Evolutionary conservation across 2,888 invertebrate genomes (phyloP).

Genomic region (Tenthredo mesomela): DNA sequence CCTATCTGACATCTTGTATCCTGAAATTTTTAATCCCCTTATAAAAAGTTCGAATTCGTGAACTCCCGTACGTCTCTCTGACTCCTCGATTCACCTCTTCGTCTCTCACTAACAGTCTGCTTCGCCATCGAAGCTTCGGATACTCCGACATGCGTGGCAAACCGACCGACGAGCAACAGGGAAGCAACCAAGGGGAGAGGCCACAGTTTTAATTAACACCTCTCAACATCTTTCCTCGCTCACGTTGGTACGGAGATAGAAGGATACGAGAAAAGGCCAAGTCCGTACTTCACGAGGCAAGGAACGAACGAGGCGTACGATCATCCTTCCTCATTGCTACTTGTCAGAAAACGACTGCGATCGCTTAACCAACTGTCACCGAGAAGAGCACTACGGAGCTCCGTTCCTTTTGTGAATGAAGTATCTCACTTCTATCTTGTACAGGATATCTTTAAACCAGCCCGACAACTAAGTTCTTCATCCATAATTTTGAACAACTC

Average conservation of each 20-base stretch:
- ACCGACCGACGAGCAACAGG: slow-evolving; percentile 19
- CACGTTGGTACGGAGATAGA: slow-evolving; percentile 47
- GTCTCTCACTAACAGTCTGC: slow-evolving; percentile 22
- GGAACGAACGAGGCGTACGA: slow-evolving; percentile 15
- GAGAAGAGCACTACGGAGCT: not conserved
- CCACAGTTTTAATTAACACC: slow-evolving; percentile 53
- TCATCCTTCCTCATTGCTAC: slow-evolving; percentile 52
- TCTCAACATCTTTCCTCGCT: slow-evolving; percentile 55
- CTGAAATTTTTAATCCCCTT: slow-evolving; percentile 31
- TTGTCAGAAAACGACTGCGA: slow-evolving; percentile 44
- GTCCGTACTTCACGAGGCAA: slow-evolving; percentile 18
- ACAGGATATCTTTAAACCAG: not conserved
- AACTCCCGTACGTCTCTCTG: slow-evolving; percentile 1
- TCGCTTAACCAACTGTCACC: slow-evolving; percentile 39
- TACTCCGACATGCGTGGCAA: slow-evolving; percentile 30
- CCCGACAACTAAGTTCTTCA: not conserved
- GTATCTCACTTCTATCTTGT: slow-evolving; percentile 18
- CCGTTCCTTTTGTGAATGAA: not conserved
- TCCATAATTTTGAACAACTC: not conserved
- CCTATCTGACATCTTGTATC: slow-evolving; percentile 36
- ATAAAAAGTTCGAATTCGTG: slow-evolving; percentile 26
- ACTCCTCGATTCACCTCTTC: slow-evolving; percentile 31
- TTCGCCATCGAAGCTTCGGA: slow-evolving; percentile 34
- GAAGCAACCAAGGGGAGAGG: slow-evolving; percentile 31
- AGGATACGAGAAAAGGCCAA: slow-evolving; percentile 38